Evolutionary conservation across 2,113 vertebrate species (phyloP).

Genomic region (Gobius niger): DNA sequence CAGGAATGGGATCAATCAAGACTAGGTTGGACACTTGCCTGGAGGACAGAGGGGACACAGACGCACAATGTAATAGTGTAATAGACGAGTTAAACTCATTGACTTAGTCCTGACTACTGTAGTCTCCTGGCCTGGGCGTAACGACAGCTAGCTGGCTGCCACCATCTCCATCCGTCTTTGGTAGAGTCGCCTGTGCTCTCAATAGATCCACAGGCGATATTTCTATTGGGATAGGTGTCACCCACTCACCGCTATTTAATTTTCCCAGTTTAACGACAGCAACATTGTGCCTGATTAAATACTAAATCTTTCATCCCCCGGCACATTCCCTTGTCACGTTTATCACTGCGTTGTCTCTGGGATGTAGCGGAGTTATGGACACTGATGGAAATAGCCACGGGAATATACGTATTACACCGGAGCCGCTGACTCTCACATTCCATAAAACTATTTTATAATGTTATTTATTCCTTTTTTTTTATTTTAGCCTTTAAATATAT

Average conservation of each 20-base stretch:
- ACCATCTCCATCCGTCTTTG: conserved; percentile 21
- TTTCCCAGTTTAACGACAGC: conserved; percentile 49
- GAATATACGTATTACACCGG: conserved; percentile 20
- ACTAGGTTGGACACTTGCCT: conserved; percentile 82
- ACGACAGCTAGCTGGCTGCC: conserved; percentile 48
- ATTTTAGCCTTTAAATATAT: background rate
- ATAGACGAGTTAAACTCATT: conserved; percentile 39
- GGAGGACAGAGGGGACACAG: conserved; percentile 54
- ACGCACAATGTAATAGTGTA: conserved; percentile 5
- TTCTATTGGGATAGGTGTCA: conserved; percentile 58
- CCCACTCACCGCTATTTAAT: conserved; percentile 49
- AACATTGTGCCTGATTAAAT: conserved; percentile 59
- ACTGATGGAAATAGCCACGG: conserved; percentile 14
- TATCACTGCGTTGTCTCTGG: conserved; percentile 40
- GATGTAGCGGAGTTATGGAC: conserved; percentile 27
- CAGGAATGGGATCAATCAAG: conserved; percentile 81
- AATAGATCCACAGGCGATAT: conserved; percentile 45
- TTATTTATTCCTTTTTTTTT: background rate
- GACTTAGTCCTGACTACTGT: conserved; percentile 34
- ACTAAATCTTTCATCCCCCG: conserved; percentile 59
- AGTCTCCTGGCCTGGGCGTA: conserved; percentile 31
- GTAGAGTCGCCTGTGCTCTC: conserved; percentile 29
- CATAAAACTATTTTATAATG: background rate
- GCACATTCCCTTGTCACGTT: conserved; percentile 30
- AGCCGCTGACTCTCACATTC: background rate